Evolutionary conservation across 2,888 invertebrate species (phyloP).

Genomic region (Acrobasis suavella): DNA sequence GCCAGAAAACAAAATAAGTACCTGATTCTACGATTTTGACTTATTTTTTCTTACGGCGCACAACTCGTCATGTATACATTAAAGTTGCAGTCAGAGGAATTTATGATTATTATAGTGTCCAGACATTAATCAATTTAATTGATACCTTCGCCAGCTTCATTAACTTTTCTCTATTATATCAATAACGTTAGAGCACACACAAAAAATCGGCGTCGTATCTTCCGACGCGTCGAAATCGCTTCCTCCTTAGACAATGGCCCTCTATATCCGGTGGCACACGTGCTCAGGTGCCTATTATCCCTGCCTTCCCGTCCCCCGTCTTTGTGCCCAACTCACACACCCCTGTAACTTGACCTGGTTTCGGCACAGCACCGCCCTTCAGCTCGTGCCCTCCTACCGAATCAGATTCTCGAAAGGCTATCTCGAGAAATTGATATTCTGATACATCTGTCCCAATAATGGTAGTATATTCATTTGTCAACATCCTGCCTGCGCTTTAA

Average conservation of each 20-base stretch:
- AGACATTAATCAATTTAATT: slow-evolving; percentile 22
- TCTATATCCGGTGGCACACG: slow-evolving; percentile 78
- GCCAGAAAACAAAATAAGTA: background rate
- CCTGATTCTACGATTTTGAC: background rate
- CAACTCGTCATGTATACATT: background rate
- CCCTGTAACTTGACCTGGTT: slow-evolving; percentile 78
- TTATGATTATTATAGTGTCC: slow-evolving; percentile 20
- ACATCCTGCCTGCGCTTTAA: slow-evolving; percentile 41
- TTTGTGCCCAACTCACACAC: slow-evolving; percentile 67
- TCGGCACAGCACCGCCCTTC: slow-evolving; percentile 59
- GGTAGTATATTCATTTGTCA: slow-evolving; percentile 48
- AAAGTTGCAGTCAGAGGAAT: slow-evolving; percentile 3
- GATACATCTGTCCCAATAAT: slow-evolving; percentile 61
- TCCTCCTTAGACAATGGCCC: slow-evolving; percentile 77
- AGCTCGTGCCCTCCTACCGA: slow-evolving; percentile 75
- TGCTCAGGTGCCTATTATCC: slow-evolving; percentile 81
- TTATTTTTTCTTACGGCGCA: background rate
- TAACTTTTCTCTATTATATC: slow-evolving; percentile 24
- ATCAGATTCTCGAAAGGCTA: slow-evolving; percentile 47
- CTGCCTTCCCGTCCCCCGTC: slow-evolving; percentile 53
- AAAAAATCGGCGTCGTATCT: slow-evolving; percentile 72
- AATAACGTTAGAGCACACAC: slow-evolving; percentile 41
- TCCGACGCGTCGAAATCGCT: slow-evolving; percentile 74
- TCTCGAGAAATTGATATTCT: slow-evolving; percentile 52
- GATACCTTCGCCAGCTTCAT: slow-evolving; percentile 27